Conservation (phyloP, 2,797 vertebrate genomes). For the Nyctibius grandis region DNA sequence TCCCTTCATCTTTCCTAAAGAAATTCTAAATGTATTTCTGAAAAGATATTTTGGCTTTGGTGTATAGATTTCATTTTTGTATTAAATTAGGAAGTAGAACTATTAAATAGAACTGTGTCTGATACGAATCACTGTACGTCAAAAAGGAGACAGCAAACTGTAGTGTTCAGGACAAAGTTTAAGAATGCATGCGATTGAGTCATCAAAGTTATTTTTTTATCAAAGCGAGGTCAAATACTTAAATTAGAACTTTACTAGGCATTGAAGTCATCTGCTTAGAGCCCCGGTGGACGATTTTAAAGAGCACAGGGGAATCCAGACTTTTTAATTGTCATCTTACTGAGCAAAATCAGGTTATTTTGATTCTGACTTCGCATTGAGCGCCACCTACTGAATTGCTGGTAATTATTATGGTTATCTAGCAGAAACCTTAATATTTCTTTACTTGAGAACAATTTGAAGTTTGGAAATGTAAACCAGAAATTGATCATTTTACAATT, state of each 20-base stretch:
- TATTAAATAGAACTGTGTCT: background rate
- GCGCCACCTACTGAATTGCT: constrained; percentile 13
- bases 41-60: background rate
- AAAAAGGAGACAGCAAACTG: background rate
- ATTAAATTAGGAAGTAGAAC: background rate
- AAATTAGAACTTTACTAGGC: background rate
- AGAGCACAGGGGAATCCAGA: background rate
- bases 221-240: background rate
- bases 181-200: background rate
- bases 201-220: background rate
- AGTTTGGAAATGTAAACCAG: background rate
- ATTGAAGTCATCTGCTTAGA: background rate
- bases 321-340: background rate
- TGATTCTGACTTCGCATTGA: background rate
- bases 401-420: background rate
- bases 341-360: background rate
- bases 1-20: background rate
- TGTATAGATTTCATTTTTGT: background rate
- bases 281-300: background rate
- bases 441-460: background rate
- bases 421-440: background rate
- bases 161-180: background rate
- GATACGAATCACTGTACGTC: background rate
- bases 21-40: background rate
- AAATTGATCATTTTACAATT: background rate